These are phyloP conservation scores for Lacerta agilis DNA, from an alignment of 2,797 vertebrate genomes.

Conservation along the genomic window DNA sequence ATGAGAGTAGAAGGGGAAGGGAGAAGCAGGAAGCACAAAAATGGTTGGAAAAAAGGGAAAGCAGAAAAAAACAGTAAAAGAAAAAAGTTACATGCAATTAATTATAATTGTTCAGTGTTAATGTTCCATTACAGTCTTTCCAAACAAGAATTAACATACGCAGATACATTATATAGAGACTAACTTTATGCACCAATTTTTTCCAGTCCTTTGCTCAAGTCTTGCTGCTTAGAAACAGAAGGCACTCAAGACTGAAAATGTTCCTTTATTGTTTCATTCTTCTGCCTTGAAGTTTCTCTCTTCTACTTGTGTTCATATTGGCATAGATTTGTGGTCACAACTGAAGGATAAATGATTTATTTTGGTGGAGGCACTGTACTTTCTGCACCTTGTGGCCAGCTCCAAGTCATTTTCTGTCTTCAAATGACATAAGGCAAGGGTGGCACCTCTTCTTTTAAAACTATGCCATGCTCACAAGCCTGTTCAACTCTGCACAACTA, in stretches of 20 bases:
- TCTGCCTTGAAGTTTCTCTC: not conserved
- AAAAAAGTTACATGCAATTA: slow-evolving; percentile 96
- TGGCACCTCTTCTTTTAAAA: not conserved
- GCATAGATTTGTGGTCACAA: not conserved
- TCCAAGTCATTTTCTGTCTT: not conserved
- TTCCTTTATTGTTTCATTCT: not conserved
- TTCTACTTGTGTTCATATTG: not conserved
- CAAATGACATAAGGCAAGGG: not conserved
- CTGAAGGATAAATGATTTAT: not conserved
- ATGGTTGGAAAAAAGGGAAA: slow-evolving; percentile 57
- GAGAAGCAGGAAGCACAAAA: slow-evolving; percentile 68
- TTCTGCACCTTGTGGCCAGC: not conserved
- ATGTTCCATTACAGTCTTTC: slow-evolving; percentile 75
- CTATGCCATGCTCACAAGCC: rapidly evolving
- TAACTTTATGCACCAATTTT: slow-evolving; percentile 61
- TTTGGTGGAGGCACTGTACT: not conserved
- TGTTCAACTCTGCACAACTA: not conserved
- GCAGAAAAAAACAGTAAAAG: slow-evolving; percentile 79
- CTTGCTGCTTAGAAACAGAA: not conserved
- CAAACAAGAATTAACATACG: slow-evolving; percentile 63
- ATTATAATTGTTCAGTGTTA: slow-evolving; percentile 86
- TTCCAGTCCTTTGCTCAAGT: slow-evolving; percentile 21
- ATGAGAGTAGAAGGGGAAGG: slow-evolving; percentile 45
- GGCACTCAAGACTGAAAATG: not conserved
- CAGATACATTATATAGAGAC: slow-evolving; percentile 48